phyloP scores from a whole-genome alignment of 2,113 vertebrate species.

The Elanus axillaris region DNA sequence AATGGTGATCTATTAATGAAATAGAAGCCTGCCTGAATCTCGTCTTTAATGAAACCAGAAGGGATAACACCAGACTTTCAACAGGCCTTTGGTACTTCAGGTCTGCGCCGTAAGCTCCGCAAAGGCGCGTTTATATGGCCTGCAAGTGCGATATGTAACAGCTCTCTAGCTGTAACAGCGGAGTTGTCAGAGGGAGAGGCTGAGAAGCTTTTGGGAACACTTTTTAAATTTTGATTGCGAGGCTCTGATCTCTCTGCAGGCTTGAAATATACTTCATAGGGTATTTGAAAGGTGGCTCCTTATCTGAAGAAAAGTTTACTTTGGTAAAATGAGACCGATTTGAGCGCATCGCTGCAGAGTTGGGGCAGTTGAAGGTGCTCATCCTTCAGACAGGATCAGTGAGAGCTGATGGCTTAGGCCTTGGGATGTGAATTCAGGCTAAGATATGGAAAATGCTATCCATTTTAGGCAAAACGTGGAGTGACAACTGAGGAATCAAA shows the following conservation, averaged over 20 bases:
- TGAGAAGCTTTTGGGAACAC: not conserved
- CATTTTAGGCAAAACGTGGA: not conserved
- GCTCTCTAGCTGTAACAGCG: not conserved
- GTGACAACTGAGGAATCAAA: not conserved
- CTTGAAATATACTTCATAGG: not conserved
- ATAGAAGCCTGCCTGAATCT: not conserved
- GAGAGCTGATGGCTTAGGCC: not conserved
- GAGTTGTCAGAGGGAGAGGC: not conserved
- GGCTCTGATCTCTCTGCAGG: not conserved
- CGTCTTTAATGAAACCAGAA: not conserved
- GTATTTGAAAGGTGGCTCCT: not conserved
- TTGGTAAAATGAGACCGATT: not conserved
- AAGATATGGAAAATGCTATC: not conserved
- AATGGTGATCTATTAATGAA: not conserved
- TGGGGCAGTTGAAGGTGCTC: not conserved
- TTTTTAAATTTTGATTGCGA: not conserved
- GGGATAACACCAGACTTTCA: not conserved
- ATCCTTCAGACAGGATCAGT: not conserved
- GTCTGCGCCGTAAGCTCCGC: fast-evolving
- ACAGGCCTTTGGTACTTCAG: not conserved
- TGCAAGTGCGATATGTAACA: no score
- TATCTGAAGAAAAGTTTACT: not conserved
- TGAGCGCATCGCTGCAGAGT: not conserved
- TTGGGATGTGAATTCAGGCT: not conserved
- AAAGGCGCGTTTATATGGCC: not conserved